Percentiles rank a stretch among this genome's conserved stretches.
Evolutionary conservation across 1,140 invertebrate genomes (phyloP).

Genomic region (Anagrus nilaparvatae): DNA sequence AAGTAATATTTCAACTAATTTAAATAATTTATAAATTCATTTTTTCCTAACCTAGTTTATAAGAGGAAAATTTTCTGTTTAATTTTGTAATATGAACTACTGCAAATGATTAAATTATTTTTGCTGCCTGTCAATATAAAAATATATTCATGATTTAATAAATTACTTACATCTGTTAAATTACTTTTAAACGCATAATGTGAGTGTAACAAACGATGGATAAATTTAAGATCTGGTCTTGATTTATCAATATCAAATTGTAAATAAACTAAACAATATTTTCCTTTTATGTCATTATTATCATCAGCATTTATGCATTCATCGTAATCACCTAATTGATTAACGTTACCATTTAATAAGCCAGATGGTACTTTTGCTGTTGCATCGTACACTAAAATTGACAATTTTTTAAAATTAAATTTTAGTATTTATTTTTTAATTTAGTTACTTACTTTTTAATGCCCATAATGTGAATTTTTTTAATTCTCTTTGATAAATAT

Average conservation of each 20-base stretch:
- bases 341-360: slow-evolving; percentile 52
- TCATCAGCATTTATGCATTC: slow-evolving; percentile 44
- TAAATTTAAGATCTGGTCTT: slow-evolving; percentile 39
- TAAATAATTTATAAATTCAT: too few species aligned
- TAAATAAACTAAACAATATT: slow-evolving; percentile 53
- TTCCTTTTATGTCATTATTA: slow-evolving; percentile 40
- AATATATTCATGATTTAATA: too few species aligned
- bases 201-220: slow-evolving; percentile 50
- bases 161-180: slow-evolving; percentile 51
- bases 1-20: too few species aligned
- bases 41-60: too few species aligned
- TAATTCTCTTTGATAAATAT: slow-evolving; percentile 36
- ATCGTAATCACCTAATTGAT: slow-evolving; percentile 54
- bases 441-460: slow-evolving; percentile 44
- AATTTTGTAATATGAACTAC: too few species aligned
- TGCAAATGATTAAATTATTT: too few species aligned
- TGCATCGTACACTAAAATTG: slow-evolving; percentile 48
- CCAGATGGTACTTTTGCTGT: slow-evolving; percentile 50
- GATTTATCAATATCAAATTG: slow-evolving; percentile 43
- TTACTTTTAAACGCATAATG: slow-evolving; percentile 53
- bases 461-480: slow-evolving; percentile 44
- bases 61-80: too few species aligned
- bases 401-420: slow-evolving; percentile 13
- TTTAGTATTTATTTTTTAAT: not conserved
- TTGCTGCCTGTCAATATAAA: too few species aligned